Percentiles rank a stretch among this genome's conserved stretches.
These are phyloP conservation scores for Folsomia manolachei DNA, from an alignment of 2,888 invertebrate species.

Conservation along the genomic window DNA sequence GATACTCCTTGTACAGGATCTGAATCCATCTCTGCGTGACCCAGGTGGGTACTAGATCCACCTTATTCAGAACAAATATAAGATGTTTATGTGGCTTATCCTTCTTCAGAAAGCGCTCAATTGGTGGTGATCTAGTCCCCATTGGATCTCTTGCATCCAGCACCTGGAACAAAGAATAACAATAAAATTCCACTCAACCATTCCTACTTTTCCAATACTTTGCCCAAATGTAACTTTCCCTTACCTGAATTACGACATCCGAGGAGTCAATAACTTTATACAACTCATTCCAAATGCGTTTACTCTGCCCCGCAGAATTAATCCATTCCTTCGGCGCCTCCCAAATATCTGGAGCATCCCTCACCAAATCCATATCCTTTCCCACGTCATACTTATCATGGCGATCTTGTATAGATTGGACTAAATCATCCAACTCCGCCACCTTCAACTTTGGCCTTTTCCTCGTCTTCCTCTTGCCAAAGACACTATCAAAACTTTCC, in stretches of 20 bases:
- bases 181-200: not conserved
- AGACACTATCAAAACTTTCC: slow-evolving; percentile 88
- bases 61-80: slow-evolving; percentile 93
- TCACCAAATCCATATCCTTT: slow-evolving; percentile 78
- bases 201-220: not conserved
- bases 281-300: slow-evolving; percentile 96
- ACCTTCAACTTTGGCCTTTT: slow-evolving; percentile 75
- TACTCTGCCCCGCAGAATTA: slow-evolving; percentile 93
- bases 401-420: slow-evolving; percentile 68
- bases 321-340: slow-evolving; percentile 87
- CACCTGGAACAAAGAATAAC: slow-evolving; percentile 59
- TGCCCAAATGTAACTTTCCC: not conserved
- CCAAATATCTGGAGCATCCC: slow-evolving; percentile 70
- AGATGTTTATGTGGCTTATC: slow-evolving; percentile 97
- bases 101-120: slow-evolving; percentile 85
- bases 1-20: slow-evolving; percentile 88
- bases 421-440: slow-evolving; percentile 74
- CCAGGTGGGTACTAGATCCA: slow-evolving; percentile 68
- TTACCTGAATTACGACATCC: slow-evolving; percentile 82
- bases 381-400: slow-evolving; percentile 70
- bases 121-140: slow-evolving; percentile 89
- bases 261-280: slow-evolving; percentile 99
- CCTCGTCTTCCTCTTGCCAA: slow-evolving; percentile 89
- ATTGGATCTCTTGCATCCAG: slow-evolving; percentile 95
- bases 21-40: slow-evolving; percentile 87